phyloP scores from a whole-genome alignment of 2,888 invertebrate genomes.

The Malthinus seriepunctatus region DNA sequence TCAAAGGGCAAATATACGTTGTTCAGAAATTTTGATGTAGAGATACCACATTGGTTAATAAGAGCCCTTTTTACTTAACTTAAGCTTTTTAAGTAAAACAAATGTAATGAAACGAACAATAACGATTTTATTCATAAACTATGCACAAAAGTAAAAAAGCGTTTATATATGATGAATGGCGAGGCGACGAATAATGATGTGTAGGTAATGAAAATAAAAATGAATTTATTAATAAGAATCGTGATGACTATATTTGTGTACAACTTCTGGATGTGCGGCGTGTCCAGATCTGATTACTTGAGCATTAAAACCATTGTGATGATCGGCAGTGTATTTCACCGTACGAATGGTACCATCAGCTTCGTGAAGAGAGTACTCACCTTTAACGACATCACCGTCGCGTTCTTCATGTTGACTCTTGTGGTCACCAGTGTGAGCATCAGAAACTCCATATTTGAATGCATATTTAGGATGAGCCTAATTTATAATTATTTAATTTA shows the following conservation, averaged over 20 bases:
- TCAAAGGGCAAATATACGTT: too few species aligned
- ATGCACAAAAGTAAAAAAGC: too few species aligned
- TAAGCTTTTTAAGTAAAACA: too few species aligned
- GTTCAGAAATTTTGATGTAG: too few species aligned
- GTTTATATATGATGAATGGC: neutral
- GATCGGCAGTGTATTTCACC: constrained; percentile 62
- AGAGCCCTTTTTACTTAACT: too few species aligned
- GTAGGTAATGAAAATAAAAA: too few species aligned
- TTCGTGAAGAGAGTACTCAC: constrained; percentile 57
- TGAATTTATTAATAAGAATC: neutral
- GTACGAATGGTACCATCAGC: constrained; percentile 60
- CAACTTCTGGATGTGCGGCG: constrained; percentile 55
- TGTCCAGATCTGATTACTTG: constrained; percentile 55
- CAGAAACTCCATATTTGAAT: constrained; percentile 61
- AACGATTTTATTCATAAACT: too few species aligned
- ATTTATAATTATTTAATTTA: neutral
- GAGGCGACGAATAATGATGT: neutral
- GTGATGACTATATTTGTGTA: neutral
- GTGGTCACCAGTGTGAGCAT: constrained; percentile 62
- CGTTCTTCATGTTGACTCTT: constrained; percentile 57
- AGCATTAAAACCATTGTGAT: constrained; percentile 58
- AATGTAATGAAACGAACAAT: too few species aligned
- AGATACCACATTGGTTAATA: too few species aligned
- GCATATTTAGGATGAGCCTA: constrained; percentile 62
- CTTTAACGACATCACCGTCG: constrained; percentile 60